phyloP scores from a whole-genome alignment of 2,113 vertebrate species.

The Chaetodon auriga region DNA sequence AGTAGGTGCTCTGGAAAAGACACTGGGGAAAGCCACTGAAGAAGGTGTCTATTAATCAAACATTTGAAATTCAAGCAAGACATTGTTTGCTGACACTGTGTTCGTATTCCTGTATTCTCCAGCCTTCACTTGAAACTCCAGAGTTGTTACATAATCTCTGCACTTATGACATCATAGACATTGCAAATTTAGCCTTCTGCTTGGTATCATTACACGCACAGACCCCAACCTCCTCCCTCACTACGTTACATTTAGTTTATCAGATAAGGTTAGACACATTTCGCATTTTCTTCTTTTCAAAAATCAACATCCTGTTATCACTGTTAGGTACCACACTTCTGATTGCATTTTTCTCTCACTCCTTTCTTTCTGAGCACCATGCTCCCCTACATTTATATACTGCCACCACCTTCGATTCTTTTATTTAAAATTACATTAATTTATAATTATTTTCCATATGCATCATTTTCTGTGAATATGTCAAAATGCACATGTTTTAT shows the following conservation, averaged over 20 bases:
- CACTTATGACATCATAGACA: slow-evolving; percentile 35
- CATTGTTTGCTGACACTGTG: background rate
- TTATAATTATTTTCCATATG: background rate
- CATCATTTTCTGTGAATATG: background rate
- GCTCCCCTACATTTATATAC: slow-evolving; percentile 55
- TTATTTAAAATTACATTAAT: slow-evolving; percentile 6
- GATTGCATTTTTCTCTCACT: background rate
- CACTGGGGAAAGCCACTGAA: slow-evolving; percentile 36
- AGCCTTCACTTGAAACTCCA: background rate
- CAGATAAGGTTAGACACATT: slow-evolving; percentile 3
- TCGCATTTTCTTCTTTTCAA: slow-evolving; percentile 26
- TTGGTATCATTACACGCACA: slow-evolving; percentile 38
- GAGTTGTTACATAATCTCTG: slow-evolving; percentile 33
- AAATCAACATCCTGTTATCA: slow-evolving; percentile 47
- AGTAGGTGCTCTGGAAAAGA: slow-evolving; percentile 45
- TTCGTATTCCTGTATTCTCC: background rate
- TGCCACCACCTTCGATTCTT: slow-evolving; percentile 24
- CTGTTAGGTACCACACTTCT: background rate
- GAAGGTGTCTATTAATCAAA: slow-evolving; percentile 3
- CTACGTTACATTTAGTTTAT: background rate
- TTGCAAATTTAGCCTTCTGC: slow-evolving; percentile 31
- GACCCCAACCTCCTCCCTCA: background rate
- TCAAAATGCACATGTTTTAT: slow-evolving; percentile 35
- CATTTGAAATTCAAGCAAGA: slow-evolving; percentile 17
- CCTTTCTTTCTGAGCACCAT: slow-evolving; percentile 27